A percentile compares a stretch with the other conserved stretches of the same genome.
Evolutionary conservation across 1,140 invertebrate genomes (phyloP).

Genomic region (Drosophila oshimai): DNA sequence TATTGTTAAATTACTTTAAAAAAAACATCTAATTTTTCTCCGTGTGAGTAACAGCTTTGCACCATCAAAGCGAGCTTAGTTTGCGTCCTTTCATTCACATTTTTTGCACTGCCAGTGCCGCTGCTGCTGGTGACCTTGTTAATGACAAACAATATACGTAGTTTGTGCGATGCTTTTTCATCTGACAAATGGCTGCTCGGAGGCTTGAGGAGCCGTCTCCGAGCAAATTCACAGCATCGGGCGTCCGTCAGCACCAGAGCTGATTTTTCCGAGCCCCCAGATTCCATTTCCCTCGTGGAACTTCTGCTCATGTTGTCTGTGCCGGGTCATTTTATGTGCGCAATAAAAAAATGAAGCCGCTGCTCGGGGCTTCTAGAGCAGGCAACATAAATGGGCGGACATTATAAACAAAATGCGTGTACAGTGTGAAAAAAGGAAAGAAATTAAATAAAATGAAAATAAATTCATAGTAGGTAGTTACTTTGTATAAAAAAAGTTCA

Average conservation of each 20-base stretch:
- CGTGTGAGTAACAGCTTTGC: conserved; percentile 50
- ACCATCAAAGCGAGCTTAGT: conserved; percentile 70
- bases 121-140: conserved; percentile 56
- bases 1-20: neutral
- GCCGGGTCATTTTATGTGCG: conserved; percentile 28
- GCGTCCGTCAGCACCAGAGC: conserved; percentile 25
- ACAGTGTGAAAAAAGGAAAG: neutral
- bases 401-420: conserved; percentile 59
- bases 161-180: conserved; percentile 65
- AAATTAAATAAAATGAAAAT: too few species aligned
- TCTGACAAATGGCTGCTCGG: conserved; percentile 55
- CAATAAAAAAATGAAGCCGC: conserved; percentile 35
- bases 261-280: neutral
- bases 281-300: neutral
- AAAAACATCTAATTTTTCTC: neutral
- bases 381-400: conserved; percentile 52
- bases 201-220: conserved; percentile 31
- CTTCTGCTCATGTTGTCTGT: conserved; percentile 13
- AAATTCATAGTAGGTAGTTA: neutral
- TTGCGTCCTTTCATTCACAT: conserved; percentile 10
- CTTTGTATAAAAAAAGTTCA: neutral
- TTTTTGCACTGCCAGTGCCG: conserved; percentile 26
- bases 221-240: conserved; percentile 63
- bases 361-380: conserved; percentile 7
- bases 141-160: conserved; percentile 79